Percentiles rank a stretch among this genome's conserved stretches.
Evolutionary conservation across 2,797 vertebrate genomes (phyloP).

Genomic region (Brachyrhaphis roseni): DNA sequence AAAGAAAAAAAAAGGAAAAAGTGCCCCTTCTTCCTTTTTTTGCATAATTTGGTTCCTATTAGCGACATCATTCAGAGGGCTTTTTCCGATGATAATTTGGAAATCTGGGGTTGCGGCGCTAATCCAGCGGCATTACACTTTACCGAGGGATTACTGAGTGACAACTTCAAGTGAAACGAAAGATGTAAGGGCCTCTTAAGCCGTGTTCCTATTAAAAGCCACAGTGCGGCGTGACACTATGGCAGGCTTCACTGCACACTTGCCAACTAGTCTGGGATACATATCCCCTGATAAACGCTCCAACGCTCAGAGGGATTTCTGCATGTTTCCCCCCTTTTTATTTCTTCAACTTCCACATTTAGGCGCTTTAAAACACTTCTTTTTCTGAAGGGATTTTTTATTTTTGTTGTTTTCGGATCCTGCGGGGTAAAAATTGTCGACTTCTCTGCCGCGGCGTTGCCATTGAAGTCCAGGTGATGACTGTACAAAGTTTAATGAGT

Average conservation of each 20-base stretch:
- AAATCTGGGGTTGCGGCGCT: conserved; percentile 78
- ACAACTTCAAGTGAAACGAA: conserved; percentile 86
- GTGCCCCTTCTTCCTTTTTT: conserved; percentile 55
- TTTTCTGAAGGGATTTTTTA: conserved; percentile 11
- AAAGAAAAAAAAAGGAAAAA: neutral
- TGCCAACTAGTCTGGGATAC: conserved; percentile 76
- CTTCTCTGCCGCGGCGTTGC: conserved; percentile 20
- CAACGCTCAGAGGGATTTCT: conserved; percentile 72
- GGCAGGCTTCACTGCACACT: conserved; percentile 78
- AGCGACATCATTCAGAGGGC: conserved; percentile 72
- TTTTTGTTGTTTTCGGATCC: conserved; percentile 7
- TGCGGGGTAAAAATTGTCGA: conserved; percentile 21
- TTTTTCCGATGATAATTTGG: conserved; percentile 80
- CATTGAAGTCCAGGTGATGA: conserved; percentile 30
- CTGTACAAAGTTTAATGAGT: conserved; percentile 34
- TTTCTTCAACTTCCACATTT: conserved; percentile 47
- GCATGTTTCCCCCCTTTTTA: conserved; percentile 48
- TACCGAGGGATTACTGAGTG: conserved; percentile 86
- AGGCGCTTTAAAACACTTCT: conserved; percentile 42
- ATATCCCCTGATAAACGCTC: conserved; percentile 77
- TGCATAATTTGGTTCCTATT: conserved; percentile 79
- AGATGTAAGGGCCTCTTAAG: conserved; percentile 83
- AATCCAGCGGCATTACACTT: conserved; percentile 81
- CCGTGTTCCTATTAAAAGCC: conserved; percentile 82
- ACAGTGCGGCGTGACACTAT: conserved; percentile 76